Evolutionary conservation across 1,140 invertebrate species (phyloP).

Genomic region (Nasonia longicornis): DNA sequence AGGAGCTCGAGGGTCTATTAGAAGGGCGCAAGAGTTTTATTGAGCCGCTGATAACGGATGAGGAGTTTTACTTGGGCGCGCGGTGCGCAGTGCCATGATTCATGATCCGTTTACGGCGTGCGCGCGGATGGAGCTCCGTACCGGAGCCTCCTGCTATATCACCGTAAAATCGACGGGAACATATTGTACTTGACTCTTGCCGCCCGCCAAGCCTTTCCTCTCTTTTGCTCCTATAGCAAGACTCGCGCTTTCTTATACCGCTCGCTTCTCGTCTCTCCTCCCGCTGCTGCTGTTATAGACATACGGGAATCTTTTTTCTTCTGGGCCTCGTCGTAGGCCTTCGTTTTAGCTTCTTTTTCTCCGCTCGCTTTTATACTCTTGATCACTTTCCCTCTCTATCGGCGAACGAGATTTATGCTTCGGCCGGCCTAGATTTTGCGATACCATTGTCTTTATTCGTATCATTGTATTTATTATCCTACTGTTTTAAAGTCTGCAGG

Average conservation of each 20-base stretch:
- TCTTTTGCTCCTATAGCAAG: neutral
- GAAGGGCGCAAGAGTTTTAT: conserved; percentile 53
- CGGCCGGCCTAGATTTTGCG: neutral
- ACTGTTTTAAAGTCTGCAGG: neutral
- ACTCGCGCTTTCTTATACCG: neutral
- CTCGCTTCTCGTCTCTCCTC: neutral
- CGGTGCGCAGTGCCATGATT: conserved; percentile 50
- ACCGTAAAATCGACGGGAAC: conserved; percentile 48
- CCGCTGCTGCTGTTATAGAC: neutral
- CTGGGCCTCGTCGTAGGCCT: neutral
- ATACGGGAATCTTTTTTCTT: neutral
- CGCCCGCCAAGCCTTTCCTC: neutral
- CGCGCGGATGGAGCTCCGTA: conserved; percentile 18
- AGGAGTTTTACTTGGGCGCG: conserved; percentile 46
- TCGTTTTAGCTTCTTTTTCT: neutral
- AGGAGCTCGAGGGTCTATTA: conserved; percentile 44
- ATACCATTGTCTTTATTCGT: neutral
- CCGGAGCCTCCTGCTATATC: neutral
- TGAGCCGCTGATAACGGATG: conserved; percentile 53
- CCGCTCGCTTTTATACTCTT: neutral
- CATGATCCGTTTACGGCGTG: conserved; percentile 49
- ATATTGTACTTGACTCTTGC: conserved; percentile 45
- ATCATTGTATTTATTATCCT: conserved; percentile 8
- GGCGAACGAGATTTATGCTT: neutral
- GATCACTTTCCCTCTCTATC: neutral